Evolutionary conservation across 2,888 invertebrate species (phyloP).

Genomic region (Pristionchus maxplancki): DNA sequence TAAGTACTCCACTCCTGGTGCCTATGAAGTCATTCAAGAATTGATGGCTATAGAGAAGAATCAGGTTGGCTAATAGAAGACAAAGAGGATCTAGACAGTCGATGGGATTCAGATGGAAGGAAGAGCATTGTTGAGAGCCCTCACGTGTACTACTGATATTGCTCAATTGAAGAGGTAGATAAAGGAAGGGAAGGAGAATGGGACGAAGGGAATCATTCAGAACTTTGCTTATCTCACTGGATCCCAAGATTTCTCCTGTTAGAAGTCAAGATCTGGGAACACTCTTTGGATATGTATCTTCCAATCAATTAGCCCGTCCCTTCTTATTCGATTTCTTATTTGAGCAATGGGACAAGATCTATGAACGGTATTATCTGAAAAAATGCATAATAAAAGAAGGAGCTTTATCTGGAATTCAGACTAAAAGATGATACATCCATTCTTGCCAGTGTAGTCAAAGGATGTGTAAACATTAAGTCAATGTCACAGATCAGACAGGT

Average conservation of each 20-base stretch:
- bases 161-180: constrained; percentile 68
- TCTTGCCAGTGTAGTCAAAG: background rate
- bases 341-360: constrained; percentile 70
- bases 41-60: constrained; percentile 58
- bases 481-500: background rate
- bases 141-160: constrained; percentile 70
- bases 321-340: constrained; percentile 72
- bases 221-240: constrained; percentile 66
- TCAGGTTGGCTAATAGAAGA: background rate
- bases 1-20: constrained; percentile 65
- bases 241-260: constrained; percentile 65
- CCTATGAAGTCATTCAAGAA: constrained; percentile 64
- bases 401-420: background rate
- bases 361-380: constrained; percentile 59
- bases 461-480: background rate
- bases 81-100: background rate
- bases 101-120: constrained; percentile 67
- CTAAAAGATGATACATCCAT: constrained; percentile 36
- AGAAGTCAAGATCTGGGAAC: constrained; percentile 71
- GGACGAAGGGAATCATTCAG: constrained; percentile 55
- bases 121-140: constrained; percentile 65
- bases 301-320: constrained; percentile 66
- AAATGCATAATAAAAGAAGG: background rate
- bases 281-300: constrained; percentile 63
- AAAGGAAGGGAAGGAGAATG: background rate